Evolutionary conservation across 1,140 invertebrate species (phyloP), one percentile per base, ranked within the genome.

Genomic region (Bicyclus anynana): DNA sequence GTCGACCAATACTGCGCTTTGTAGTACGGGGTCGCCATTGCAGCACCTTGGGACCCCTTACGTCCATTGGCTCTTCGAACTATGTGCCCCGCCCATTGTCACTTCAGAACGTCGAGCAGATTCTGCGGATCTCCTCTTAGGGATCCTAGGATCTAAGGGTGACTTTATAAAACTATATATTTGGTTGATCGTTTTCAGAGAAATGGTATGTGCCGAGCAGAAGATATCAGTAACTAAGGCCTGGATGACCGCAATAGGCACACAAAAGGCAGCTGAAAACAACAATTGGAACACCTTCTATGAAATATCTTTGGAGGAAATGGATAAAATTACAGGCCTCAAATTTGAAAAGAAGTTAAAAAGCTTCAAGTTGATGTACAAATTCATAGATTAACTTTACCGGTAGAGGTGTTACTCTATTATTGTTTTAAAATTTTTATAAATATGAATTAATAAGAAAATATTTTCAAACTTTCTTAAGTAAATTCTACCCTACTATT

Each of bases 211-310:
- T 38, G 57, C 68, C 13, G 68, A 69, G 10, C 14, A 67, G 0
- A 49, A 65, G 13, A 35, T 80, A 5, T 49, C 67, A 0, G 44
- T 72, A 14, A 69, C 65, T 0, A 48, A 53, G n/a, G 77, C 69
- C 7, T 75, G 68, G 65, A 69, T 74, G 63, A 65, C 67, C 0
- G 52, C 69, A 14, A 12, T 57, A 10, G 73, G 61, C 5, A 55
- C 66, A 2, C 72, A 79, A 33, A 67, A 66, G 29, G 73, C 74
- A 18, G 69, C 62, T 5, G 60, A 67, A 5, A 59, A 51, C 4
- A 62, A 67, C 20, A 60, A 55, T 1, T 79, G 69, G 69, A 58
- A 69, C 16, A 72, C 66, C 0, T 47, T 62, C 5, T 42, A 12
- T 3, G 65, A 74, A 37, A n/a, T 74, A 16, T 18, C 56, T 1